Conservation (phyloP, 2,113 vertebrate species). For the Percopsis transmontana region DNA sequence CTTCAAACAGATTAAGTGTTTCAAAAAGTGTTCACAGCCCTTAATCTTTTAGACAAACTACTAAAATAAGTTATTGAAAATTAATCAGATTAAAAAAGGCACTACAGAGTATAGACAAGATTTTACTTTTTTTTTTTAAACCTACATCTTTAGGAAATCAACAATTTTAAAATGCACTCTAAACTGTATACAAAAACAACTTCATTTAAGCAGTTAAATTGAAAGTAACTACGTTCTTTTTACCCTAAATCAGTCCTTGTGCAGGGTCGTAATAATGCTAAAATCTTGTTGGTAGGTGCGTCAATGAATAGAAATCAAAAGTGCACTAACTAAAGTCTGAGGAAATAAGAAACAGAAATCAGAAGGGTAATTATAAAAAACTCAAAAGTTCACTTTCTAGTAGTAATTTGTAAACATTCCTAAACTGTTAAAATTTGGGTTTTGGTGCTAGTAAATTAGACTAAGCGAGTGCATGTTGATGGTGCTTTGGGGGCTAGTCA, state of each 20-base stretch:
- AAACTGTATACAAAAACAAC: no score
- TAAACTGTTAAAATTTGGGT: constrained; percentile 32
- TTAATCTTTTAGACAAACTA: constrained; percentile 54
- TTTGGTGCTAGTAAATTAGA: constrained; percentile 33
- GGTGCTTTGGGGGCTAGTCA: not conserved
- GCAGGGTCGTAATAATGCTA: no score
- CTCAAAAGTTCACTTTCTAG: constrained; percentile 40
- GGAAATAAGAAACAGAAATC: no score
- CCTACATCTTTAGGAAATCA: no score
- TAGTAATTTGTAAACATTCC: constrained; percentile 65
- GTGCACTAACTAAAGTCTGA: no score
- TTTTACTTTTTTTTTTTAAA: not conserved
- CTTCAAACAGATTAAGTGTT: constrained; percentile 29
- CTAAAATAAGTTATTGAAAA: constrained; percentile 6
- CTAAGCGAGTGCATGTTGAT: not conserved
- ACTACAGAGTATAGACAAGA: not conserved
- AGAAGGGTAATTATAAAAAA: no score
- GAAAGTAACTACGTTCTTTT: no score
- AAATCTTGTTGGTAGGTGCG: no score
- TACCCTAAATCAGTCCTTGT: no score
- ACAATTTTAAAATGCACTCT: no score
- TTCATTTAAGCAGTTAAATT: no score
- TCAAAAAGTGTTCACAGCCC: constrained; percentile 66
- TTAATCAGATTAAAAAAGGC: constrained; percentile 14
- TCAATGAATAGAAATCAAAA: no score